These are phyloP conservation scores for Busseola fusca DNA, from an alignment of 2,888 invertebrate genomes.

Conservation along the genomic window DNA sequence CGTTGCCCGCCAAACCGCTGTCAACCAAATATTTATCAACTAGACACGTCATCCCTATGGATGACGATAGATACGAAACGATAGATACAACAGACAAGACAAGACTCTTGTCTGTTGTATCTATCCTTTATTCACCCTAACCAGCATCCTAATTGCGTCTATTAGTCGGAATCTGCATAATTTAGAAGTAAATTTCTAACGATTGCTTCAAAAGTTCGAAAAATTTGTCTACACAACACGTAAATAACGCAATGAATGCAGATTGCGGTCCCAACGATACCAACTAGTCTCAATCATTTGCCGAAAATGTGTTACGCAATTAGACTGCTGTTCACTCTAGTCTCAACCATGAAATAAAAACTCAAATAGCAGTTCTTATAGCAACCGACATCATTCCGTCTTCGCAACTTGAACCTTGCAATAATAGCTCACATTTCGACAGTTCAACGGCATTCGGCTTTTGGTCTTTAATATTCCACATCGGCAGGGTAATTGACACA, in stretches of 20 bases:
- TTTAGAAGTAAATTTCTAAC: no score
- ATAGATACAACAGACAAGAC: no score
- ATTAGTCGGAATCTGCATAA: no score
- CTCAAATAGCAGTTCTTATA: neutral
- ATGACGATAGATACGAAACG: no score
- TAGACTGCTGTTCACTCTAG: no score
- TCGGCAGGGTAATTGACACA: neutral
- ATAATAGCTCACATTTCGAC: constrained; percentile 2
- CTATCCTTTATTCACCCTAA: neutral
- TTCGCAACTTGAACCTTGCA: neutral
- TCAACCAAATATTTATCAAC: neutral
- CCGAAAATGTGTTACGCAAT: no score
- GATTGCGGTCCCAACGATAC: no score
- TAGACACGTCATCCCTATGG: neutral
- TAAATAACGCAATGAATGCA: no score
- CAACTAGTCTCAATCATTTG: no score
- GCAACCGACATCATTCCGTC: neutral
- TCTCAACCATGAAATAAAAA: neutral
- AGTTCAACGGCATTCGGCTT: neutral
- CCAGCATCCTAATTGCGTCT: no score
- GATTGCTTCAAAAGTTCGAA: no score
- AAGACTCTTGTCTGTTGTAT: neutral
- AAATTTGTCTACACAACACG: no score
- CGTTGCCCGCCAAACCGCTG: neutral
- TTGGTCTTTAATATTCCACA: neutral